Evolutionary conservation across 2,888 invertebrate genomes (phyloP), one percentile per base, ranked within the genome.

Genomic region (Thysanoteuthis rhombus): DNA sequence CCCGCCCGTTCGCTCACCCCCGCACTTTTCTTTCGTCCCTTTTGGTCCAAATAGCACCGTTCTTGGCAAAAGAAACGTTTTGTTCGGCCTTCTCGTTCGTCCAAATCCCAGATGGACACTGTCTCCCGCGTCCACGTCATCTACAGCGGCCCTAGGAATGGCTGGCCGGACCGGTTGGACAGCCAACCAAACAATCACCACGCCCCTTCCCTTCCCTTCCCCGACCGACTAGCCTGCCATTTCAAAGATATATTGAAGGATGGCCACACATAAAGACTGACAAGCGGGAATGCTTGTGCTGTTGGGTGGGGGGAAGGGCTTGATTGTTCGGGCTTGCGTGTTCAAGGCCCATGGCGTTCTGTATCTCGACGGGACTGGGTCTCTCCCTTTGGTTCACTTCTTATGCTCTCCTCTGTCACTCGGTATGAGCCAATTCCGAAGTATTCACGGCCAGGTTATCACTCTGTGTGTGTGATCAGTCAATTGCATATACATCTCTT

Each of bases 191-290:
- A 75, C 75, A 75, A 75, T n/a, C 75, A 52, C 25, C 52, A 25
- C 22, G 52, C 16, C n/a, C 36, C 75, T n/a, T 22, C 16, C n/a
- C 36, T n/a, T n/a, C 75, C n/a, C 75, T 36, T 75, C n/a, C n/a
- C n/a, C 12, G 16, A 36, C n/a, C 75, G 10, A 75, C 75, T 16
- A n/a, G 75, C n/a, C n/a, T 1, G 75, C 75, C 75, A 75, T 75
- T 75, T 75, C 75, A 75, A 75, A 75, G 75, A 75, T 75, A 75
- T 75, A 36, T 75, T 75, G 75, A n/a, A n/a, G 75, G 75, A 75
- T 75, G 75, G n/a, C n/a, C 75, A 75, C 75, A n/a, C 75, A 75
- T 75, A 75, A 75, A 75, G 75, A n/a, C 75, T 75, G 75, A n/a
- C 75, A 75, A n/a, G 75, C n/a, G n/a, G 75, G n/a, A 75, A 75